Conservation (phyloP, 2,888 invertebrate genomes). For the Alsophila aescularia region DNA sequence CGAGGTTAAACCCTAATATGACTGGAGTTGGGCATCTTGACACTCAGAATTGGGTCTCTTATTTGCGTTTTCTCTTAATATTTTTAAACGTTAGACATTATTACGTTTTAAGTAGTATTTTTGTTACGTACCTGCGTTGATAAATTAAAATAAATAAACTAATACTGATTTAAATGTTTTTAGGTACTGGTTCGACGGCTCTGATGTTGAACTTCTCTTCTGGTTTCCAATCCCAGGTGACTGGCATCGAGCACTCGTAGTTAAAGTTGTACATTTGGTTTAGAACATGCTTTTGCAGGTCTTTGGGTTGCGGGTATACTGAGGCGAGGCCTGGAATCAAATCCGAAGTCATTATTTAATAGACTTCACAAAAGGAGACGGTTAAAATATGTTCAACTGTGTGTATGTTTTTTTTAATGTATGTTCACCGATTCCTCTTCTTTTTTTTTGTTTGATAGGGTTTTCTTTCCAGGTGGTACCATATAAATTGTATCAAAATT, state of each 20-base stretch:
- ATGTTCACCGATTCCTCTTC: no score
- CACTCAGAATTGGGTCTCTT: no score
- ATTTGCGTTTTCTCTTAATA: no score
- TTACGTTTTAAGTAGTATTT: neutral
- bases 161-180: constrained; percentile 71
- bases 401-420: no score
- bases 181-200: constrained; percentile 75
- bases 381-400: no score
- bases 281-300: constrained; percentile 88
- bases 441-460: no score
- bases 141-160: constrained; percentile 3
- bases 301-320: constrained; percentile 93
- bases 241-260: constrained; percentile 91
- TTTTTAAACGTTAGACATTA: neutral
- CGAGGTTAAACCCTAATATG: no score
- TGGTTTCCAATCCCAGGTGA: constrained; percentile 86
- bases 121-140: constrained; percentile 6
- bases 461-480: no score
- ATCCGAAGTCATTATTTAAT: neutral
- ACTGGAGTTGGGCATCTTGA: no score
- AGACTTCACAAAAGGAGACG: no score
- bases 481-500: no score
- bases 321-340: constrained; percentile 88
- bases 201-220: constrained; percentile 75
- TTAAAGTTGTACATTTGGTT: constrained; percentile 91